A percentile compares a stretch with the other conserved stretches of the same genome.
Evolutionary conservation across 2,113 vertebrate species (phyloP).

Genomic region (Psittacula cyanocephala): DNA sequence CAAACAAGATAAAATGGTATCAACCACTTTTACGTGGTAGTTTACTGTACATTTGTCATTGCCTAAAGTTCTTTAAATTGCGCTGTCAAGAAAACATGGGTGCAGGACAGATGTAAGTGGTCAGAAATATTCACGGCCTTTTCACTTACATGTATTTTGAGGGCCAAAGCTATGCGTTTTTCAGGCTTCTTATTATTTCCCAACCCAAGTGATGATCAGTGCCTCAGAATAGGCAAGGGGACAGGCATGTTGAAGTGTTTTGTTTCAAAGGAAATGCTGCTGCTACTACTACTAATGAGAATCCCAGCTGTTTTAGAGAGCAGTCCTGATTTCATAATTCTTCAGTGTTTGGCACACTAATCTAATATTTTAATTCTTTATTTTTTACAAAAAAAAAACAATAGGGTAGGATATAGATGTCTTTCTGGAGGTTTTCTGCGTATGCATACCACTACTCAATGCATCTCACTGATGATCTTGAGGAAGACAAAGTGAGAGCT

Average conservation of each 20-base stretch:
- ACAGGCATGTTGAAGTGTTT: not conserved
- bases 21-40: not conserved
- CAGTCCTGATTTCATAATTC: not conserved
- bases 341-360: not conserved
- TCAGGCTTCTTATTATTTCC: constrained; percentile 42
- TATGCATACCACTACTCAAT: not conserved
- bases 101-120: constrained; percentile 36
- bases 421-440: not conserved
- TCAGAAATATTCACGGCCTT: constrained; percentile 52
- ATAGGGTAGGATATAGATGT: not conserved
- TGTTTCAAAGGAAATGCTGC: constrained; percentile 1
- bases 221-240: constrained; percentile 14
- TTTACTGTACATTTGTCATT: constrained; percentile 1
- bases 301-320: not conserved
- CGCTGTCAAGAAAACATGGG: constrained; percentile 40
- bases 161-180: constrained; percentile 68
- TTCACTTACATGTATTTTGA: constrained; percentile 48
- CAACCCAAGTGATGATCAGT: constrained; percentile 31
- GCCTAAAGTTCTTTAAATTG: constrained; percentile 32
- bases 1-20: constrained; percentile 5
- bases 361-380: not conserved
- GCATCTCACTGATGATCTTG: not conserved
- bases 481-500: not conserved
- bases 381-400: not conserved
- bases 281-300: not conserved